Base-by-base conservation (phyloP, 2,888 invertebrate genomes). In the Galerucella pusilla region DNA sequence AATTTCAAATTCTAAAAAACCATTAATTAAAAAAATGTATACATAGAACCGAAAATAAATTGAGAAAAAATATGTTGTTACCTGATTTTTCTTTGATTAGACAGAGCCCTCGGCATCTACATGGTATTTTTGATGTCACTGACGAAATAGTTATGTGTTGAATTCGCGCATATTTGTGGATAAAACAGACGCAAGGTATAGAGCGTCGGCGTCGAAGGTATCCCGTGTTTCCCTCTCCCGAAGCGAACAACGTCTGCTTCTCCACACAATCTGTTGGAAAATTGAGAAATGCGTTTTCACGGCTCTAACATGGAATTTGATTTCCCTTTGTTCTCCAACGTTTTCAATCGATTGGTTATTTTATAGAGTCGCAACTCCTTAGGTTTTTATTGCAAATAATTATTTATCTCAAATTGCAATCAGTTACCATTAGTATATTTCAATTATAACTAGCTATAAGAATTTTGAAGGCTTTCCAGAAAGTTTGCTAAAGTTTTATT, bases 151-250 rank as follows among this genome's bases (percentile, higher is more conserved):
- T 69, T 69, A 57, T 74, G 74, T 74, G 68, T 63, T 69, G 49
- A 45, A 49, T 65, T 25, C 65, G 63, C 61, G 68, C 68, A 74
- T 68, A 74, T 68, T 74, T 66, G 66, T 45, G 60, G 74, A 70
- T 61, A 54, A 65, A 49, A 66, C 35, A 52, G 28, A 46, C 74
- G 74, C 65, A 69, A 64, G 69, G 74, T 57, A 20, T 20, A 16
- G 57, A 7, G 57, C 66, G 69, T 69, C 69, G 69, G 64, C 64
- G 46, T 60, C 60, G 66, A 28, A 54, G 16, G 12, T 16, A 11
- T n/a, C 20, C 35, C 70, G 63, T 20, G 25, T 14, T 61, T 14
- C 61, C 63, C 63, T 42, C 63, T 63, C 63, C 59, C 59, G 59
- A 59, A 59, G 25, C 11, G 59, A 59, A 25, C 59, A 42, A 42